Evolutionary conservation across 2,888 invertebrate genomes (phyloP).

Genomic region (Caenorhabditis sp.): DNA sequence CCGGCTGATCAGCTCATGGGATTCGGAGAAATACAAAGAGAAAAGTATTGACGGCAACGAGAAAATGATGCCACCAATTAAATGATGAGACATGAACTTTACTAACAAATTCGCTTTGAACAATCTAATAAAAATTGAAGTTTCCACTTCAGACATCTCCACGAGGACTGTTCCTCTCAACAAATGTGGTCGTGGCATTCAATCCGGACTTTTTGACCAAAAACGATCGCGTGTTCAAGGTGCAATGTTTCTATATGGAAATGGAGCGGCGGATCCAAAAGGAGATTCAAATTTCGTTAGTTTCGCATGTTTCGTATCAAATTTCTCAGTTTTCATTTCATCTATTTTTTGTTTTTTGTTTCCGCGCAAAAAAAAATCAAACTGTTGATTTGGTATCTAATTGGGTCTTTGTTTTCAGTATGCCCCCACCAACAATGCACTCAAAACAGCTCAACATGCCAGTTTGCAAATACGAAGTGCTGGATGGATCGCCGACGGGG

Average conservation of each 20-base stretch:
- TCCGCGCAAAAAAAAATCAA: no score
- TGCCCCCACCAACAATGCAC: slow-evolving; percentile 80
- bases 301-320: slow-evolving; percentile 35
- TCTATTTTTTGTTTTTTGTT: no score
- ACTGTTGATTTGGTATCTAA: slow-evolving; percentile 8
- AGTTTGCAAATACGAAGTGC: slow-evolving; percentile 81
- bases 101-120: not conserved
- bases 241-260: slow-evolving; percentile 83
- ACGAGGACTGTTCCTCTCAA: slow-evolving; percentile 77
- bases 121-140: not conserved
- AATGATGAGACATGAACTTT: no score
- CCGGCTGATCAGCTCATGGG: not conserved
- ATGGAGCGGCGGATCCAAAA: slow-evolving; percentile 77
- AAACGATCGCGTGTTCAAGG: slow-evolving; percentile 78
- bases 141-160: slow-evolving; percentile 72
- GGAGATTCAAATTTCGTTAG: slow-evolving; percentile 79
- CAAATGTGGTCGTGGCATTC: slow-evolving; percentile 80
- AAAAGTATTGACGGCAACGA: no score
- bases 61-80: no score
- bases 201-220: slow-evolving; percentile 81
- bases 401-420: slow-evolving; percentile 68
- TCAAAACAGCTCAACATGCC: slow-evolving; percentile 82
- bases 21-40: not conserved
- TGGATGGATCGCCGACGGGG: slow-evolving; percentile 80
- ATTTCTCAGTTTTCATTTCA: no score